Evolutionary conservation across 1,140 invertebrate genomes (phyloP).

Genomic region (honey bee (Apis mellifera)): DNA sequence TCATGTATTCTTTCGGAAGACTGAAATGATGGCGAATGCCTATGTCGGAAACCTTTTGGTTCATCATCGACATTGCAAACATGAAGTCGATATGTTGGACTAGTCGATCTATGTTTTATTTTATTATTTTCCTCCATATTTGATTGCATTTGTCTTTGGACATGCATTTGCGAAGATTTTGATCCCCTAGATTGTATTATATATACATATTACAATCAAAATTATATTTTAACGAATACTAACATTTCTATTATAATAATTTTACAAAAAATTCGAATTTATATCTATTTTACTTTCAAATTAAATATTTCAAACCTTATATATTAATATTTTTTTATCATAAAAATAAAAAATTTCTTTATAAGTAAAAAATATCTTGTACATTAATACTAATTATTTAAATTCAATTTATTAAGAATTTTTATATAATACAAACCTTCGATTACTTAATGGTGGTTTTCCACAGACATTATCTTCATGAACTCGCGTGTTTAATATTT

Average conservation of each 20-base stretch:
- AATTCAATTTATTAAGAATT: constrained; percentile 1
- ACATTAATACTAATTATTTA: background rate
- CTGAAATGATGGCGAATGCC: constrained; percentile 64
- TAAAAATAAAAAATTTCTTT: background rate
- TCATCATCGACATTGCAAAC: constrained; percentile 79
- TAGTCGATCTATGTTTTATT: constrained; percentile 75
- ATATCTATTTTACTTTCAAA: too few species aligned
- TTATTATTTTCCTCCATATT: constrained; percentile 60
- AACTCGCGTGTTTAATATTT: constrained; percentile 71
- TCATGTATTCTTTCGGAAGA: constrained; percentile 64
- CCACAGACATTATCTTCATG: constrained; percentile 73
- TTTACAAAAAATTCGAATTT: too few species aligned
- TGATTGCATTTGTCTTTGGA: constrained; percentile 59
- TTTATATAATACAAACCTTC: constrained; percentile 63
- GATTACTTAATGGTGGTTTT: constrained; percentile 71
- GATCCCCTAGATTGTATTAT: constrained; percentile 58
- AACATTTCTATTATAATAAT: too few species aligned
- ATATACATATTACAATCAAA: background rate
- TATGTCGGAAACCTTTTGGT: constrained; percentile 72
- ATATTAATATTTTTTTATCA: too few species aligned
- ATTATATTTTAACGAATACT: too few species aligned
- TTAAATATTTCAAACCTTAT: too few species aligned
- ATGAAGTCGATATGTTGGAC: constrained; percentile 79
- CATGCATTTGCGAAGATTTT: constrained; percentile 56
- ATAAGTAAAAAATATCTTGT: background rate